These are phyloP conservation scores for Netelia fuscicornis DNA, from an alignment of 2,888 invertebrate species.

Conservation along the genomic window DNA sequence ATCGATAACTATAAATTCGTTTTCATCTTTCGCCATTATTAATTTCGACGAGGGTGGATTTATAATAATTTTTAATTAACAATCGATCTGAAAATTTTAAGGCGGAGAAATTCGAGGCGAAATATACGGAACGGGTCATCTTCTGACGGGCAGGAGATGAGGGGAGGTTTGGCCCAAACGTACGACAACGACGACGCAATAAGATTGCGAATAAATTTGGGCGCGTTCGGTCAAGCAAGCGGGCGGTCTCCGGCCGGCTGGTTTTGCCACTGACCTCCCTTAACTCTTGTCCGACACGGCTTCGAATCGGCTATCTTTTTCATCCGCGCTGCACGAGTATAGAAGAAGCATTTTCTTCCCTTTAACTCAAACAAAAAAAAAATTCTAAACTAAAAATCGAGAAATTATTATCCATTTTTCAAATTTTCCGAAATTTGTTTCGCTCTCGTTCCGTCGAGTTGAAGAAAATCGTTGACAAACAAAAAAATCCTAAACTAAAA, in stretches of 20 bases:
- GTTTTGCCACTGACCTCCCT: constrained; percentile 79
- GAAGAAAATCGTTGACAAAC: too few relatives aligned
- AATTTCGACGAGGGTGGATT: not conserved
- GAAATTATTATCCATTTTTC: too few relatives aligned
- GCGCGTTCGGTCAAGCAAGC: constrained; percentile 10
- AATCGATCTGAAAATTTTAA: not conserved
- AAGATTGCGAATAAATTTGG: constrained; percentile 65
- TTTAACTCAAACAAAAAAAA: not conserved
- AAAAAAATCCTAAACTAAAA: too few relatives aligned
- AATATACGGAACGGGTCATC: not conserved
- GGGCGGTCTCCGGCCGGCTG: constrained; percentile 61
- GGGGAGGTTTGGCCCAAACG: constrained; percentile 3
- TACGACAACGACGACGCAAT: constrained; percentile 36
- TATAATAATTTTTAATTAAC: constrained; percentile 28
- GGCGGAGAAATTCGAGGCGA: constrained; percentile 1
- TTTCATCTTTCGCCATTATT: too few relatives aligned
- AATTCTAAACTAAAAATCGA: too few relatives aligned
- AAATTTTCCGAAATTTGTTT: too few relatives aligned
- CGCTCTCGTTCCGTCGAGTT: too few relatives aligned
- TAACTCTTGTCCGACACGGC: constrained; percentile 69
- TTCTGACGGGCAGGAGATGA: not conserved
- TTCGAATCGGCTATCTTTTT: not conserved
- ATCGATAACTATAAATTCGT: too few relatives aligned
- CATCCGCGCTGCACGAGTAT: not conserved
- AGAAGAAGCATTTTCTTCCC: constrained; percentile 75